phyloP scores from a whole-genome alignment of 2,797 vertebrate genomes.

The Catostomus latipinnis region DNA sequence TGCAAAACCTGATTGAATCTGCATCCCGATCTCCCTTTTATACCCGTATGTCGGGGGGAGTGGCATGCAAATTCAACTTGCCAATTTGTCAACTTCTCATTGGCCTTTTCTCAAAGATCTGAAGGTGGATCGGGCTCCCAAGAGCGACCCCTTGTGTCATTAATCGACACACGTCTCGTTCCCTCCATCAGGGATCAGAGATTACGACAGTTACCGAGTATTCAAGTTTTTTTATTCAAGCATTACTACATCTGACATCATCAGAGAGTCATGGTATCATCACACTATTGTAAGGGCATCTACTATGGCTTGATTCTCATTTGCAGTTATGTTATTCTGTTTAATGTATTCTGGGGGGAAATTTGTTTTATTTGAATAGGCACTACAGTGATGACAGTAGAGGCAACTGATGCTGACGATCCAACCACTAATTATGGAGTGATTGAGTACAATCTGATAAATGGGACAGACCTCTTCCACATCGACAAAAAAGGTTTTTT shows the following conservation, averaged over 20 bases:
- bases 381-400: constrained; percentile 67
- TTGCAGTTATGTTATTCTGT: not conserved
- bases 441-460: constrained; percentile 68
- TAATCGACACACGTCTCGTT: too few species aligned
- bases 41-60: too few species aligned
- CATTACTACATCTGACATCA: not conserved
- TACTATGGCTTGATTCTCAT: not conserved
- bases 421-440: constrained; percentile 70
- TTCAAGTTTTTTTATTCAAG: too few species aligned
- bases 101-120: too few species aligned
- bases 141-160: too few species aligned
- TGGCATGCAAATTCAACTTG: too few species aligned
- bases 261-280: not conserved
- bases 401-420: constrained; percentile 77
- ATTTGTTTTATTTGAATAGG: constrained; percentile 59
- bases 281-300: not conserved
- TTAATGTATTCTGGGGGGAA: not conserved
- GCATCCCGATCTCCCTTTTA: too few species aligned
- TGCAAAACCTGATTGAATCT: too few species aligned
- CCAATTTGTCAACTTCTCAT: too few species aligned
- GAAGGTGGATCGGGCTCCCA: too few species aligned
- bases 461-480: constrained; percentile 63
- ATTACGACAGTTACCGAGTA: too few species aligned
- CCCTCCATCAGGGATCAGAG: too few species aligned
- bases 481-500: constrained; percentile 60